These are phyloP conservation scores for Oryzias sinensis DNA, from an alignment of 2,797 vertebrate species.

Conservation along the genomic window DNA sequence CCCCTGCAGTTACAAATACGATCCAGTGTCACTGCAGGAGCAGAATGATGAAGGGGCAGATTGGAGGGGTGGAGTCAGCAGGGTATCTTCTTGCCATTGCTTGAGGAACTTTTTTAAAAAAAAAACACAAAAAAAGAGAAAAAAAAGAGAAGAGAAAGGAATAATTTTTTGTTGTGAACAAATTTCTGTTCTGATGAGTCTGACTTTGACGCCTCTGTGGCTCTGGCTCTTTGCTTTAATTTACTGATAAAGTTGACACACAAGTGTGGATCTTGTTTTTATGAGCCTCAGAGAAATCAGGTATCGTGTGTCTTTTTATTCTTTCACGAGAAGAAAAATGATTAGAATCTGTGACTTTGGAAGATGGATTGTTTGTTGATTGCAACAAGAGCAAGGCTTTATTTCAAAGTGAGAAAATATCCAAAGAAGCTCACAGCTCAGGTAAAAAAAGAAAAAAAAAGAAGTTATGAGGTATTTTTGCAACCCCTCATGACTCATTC, in stretches of 20 bases:
- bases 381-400: conserved; percentile 31
- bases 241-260: conserved; percentile 66
- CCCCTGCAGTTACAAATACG: conserved; percentile 55
- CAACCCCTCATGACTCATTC: too few species aligned
- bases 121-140: not conserved
- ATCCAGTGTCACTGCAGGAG: conserved; percentile 48
- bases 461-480: conserved; percentile 40
- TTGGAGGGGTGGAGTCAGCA: conserved; percentile 41
- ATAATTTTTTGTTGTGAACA: conserved; percentile 24
- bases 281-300: conserved; percentile 34
- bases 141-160: conserved; percentile 10
- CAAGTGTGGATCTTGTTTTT: conserved; percentile 39
- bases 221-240: conserved; percentile 64
- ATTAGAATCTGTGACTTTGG: conserved; percentile 29
- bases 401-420: conserved; percentile 37
- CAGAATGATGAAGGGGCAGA: conserved; percentile 58
- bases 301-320: conserved; percentile 50
- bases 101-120: conserved; percentile 55
- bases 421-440: conserved; percentile 55
- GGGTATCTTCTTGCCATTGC: conserved; percentile 73
- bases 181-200: conserved; percentile 68
- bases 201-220: conserved; percentile 70
- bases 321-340: conserved; percentile 18
- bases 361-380: conserved; percentile 14
- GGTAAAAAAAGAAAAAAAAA: conserved; percentile 32